These are phyloP conservation scores for Nomada ferruginata DNA, from an alignment of 2,888 invertebrate genomes.

Conservation along the genomic window DNA sequence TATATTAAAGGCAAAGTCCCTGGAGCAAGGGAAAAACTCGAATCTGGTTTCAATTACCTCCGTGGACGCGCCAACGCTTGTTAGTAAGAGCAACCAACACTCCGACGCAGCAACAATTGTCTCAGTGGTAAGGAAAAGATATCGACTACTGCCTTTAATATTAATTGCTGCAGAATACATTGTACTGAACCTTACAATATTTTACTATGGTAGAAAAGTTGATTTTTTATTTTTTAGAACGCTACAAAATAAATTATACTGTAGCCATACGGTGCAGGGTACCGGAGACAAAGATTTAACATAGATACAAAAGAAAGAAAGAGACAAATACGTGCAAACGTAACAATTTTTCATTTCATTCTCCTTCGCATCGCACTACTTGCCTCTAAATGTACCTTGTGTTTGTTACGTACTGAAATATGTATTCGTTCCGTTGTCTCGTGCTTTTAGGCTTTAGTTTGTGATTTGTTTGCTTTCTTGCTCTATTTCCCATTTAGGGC, in stretches of 20 bases:
- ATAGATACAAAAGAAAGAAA: background rate
- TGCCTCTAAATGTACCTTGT: constrained; percentile 12
- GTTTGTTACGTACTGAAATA: constrained; percentile 5
- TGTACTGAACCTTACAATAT: background rate
- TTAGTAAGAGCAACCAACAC: constrained; percentile 77
- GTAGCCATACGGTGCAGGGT: background rate
- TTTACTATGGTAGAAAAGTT: constrained; percentile 25
- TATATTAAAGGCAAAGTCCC: constrained; percentile 93
- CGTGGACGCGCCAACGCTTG: constrained; percentile 82
- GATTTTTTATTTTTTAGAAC: constrained; percentile 2
- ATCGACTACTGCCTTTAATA: constrained; percentile 19
- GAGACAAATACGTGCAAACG: too few species aligned
- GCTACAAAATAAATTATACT: constrained; percentile 1
- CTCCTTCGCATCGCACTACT: background rate
- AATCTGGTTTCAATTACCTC: constrained; percentile 82
- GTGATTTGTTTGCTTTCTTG: constrained; percentile 74
- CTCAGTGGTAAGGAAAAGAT: constrained; percentile 88
- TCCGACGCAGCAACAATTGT: constrained; percentile 89
- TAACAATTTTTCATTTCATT: background rate
- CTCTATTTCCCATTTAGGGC: constrained; percentile 85
- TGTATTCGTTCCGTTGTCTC: constrained; percentile 35
- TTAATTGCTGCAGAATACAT: background rate
- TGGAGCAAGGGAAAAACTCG: constrained; percentile 85
- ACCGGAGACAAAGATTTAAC: background rate
- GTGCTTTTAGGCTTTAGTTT: constrained; percentile 61